A percentile compares a stretch with the other conserved stretches of the same genome.
Conservation (phyloP, 2,113 vertebrate species). For the Eubucco bourcierii region DNA sequence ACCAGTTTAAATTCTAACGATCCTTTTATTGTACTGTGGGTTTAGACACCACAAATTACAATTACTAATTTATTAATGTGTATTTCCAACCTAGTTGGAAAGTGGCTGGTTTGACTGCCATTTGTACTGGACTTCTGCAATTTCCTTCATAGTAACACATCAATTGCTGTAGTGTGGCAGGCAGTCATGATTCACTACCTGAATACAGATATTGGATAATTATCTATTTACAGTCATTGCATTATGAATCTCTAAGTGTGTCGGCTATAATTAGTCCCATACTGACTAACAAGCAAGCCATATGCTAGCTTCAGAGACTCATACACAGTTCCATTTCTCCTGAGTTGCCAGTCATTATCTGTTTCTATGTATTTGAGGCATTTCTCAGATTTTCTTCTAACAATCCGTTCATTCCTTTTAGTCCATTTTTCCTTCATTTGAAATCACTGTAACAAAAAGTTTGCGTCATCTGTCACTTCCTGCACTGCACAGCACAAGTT, state of each 20-base stretch:
- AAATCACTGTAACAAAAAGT: background rate
- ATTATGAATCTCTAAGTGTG: background rate
- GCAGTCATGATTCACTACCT: background rate
- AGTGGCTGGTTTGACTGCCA: background rate
- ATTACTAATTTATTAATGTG: background rate
- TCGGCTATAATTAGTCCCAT: background rate
- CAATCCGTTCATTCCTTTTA: background rate
- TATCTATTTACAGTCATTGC: background rate
- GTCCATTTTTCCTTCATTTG: background rate
- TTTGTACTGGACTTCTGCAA: background rate
- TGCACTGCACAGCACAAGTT: background rate
- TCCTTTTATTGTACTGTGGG: background rate
- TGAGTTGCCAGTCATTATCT: background rate
- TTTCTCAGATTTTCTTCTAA: background rate
- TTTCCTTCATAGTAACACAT: background rate
- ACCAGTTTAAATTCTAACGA: background rate
- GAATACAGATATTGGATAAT: background rate
- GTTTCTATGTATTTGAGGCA: background rate
- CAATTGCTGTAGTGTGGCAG: background rate
- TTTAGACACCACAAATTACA: background rate
- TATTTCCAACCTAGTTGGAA: background rate
- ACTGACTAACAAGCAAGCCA: background rate
- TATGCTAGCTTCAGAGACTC: background rate
- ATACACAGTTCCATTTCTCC: background rate
- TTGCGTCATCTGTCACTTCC: background rate